phyloP scores from a whole-genome alignment of 2,797 vertebrate genomes.

The Phoxinus dragarum region DNA sequence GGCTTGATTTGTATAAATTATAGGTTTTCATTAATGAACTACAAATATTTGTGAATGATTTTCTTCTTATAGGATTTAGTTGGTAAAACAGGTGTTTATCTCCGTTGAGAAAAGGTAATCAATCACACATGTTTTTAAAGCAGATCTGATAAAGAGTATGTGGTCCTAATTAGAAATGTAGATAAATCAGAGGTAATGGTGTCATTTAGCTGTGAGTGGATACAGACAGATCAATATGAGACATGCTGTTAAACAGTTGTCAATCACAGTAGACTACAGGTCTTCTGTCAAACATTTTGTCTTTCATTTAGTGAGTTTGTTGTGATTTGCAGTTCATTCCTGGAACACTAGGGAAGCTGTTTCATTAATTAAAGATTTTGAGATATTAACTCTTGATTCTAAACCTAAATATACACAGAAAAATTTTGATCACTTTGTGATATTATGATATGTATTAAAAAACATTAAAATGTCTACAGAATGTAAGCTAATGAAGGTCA shows the following conservation, averaged over 20 bases:
- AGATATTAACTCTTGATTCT: background rate
- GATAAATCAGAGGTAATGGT: slow-evolving; percentile 5
- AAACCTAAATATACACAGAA: background rate
- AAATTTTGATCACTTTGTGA: background rate
- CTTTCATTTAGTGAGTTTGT: slow-evolving; percentile 5
- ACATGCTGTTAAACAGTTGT: slow-evolving; percentile 14
- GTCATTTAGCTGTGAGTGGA: background rate
- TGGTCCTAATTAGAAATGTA: background rate
- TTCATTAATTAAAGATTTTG: background rate
- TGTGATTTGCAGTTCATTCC: background rate
- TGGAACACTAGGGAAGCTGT: background rate
- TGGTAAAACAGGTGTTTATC: background rate
- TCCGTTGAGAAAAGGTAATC: background rate
- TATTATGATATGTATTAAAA: background rate
- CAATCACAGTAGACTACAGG: slow-evolving; percentile 25
- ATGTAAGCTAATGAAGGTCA: background rate
- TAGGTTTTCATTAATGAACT: background rate
- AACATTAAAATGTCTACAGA: background rate
- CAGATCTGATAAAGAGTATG: background rate
- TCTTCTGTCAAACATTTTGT: background rate
- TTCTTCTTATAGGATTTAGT: background rate
- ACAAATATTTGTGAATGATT: background rate
- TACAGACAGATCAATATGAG: slow-evolving; percentile 7
- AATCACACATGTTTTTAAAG: background rate
- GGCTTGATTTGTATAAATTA: background rate